Evolutionary conservation across 2,888 invertebrate genomes (phyloP).

Genomic region (Sympetrum striolatum): DNA sequence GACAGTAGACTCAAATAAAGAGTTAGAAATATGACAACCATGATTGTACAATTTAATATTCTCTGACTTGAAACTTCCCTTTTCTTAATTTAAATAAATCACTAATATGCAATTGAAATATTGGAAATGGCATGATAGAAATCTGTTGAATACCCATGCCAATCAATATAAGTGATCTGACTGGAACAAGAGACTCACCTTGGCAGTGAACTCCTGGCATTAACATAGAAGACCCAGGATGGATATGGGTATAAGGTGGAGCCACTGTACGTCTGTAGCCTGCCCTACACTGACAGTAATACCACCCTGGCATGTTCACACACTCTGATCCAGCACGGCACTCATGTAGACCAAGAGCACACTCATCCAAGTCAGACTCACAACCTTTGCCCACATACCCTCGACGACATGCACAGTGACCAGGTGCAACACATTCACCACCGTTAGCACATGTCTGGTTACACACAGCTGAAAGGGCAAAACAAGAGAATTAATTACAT

Average conservation of each 20-base stretch:
- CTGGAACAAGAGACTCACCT: slow-evolving; percentile 60
- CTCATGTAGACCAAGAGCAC: slow-evolving; percentile 71
- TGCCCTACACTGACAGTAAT: slow-evolving; percentile 83
- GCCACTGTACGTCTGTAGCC: slow-evolving; percentile 71
- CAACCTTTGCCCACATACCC: slow-evolving; percentile 85
- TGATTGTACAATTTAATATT: too few relatives aligned
- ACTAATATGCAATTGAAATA: background rate
- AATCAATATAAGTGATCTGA: background rate
- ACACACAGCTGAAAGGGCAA: slow-evolving; percentile 73
- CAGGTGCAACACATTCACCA: slow-evolving; percentile 79
- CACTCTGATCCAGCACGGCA: slow-evolving; percentile 81
- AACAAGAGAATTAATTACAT: background rate
- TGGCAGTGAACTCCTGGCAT: slow-evolving; percentile 66
- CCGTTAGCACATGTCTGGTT: slow-evolving; percentile 83
- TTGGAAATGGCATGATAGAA: too few relatives aligned
- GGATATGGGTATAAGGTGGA: slow-evolving; percentile 45
- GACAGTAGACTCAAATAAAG: too few relatives aligned
- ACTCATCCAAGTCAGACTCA: slow-evolving; percentile 88
- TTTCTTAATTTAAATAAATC: background rate
- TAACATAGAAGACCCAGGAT: slow-evolving; percentile 63
- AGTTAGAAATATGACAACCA: too few relatives aligned
- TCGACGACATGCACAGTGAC: slow-evolving; percentile 77
- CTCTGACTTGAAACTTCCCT: background rate
- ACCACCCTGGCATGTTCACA: slow-evolving; percentile 89
- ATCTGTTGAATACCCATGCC: too few relatives aligned